phyloP scores from a whole-genome alignment of 2,888 invertebrate genomes.

The Andricus curvator region DNA sequence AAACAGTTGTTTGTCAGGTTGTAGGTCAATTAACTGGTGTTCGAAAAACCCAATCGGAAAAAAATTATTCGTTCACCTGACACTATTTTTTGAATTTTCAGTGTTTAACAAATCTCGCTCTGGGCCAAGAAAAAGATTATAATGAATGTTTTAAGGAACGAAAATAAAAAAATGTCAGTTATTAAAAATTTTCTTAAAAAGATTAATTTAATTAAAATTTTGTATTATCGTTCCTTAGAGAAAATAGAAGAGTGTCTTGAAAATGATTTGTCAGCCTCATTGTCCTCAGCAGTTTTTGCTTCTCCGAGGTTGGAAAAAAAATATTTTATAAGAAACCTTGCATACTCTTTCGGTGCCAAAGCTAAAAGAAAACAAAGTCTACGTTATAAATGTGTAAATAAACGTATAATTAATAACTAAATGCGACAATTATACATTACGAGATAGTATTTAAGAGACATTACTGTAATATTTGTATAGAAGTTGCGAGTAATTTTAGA shows the following conservation, averaged over 20 bases:
- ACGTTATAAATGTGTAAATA: slow-evolving; percentile 70
- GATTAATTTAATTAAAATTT: background rate
- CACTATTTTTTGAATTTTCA: background rate
- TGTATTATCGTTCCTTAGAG: background rate
- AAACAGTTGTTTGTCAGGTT: too few relatives aligned
- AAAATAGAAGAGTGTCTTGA: background rate
- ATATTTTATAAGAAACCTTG: slow-evolving; percentile 51
- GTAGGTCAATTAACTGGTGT: slow-evolving; percentile 39
- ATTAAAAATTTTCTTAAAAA: too few relatives aligned
- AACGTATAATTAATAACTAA: slow-evolving; percentile 59
- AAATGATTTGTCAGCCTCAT: background rate
- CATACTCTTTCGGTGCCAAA: slow-evolving; percentile 62
- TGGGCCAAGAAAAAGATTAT: background rate
- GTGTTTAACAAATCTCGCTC: background rate
- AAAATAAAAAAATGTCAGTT: background rate
- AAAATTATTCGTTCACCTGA: slow-evolving; percentile 14
- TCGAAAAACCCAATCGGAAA: slow-evolving; percentile 14
- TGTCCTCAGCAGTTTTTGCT: slow-evolving; percentile 17
- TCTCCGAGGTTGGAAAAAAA: slow-evolving; percentile 42
- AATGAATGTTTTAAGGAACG: background rate
- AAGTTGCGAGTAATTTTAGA: slow-evolving; percentile 71
- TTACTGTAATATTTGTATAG: slow-evolving; percentile 74
- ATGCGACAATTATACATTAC: slow-evolving; percentile 51
- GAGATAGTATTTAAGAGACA: slow-evolving; percentile 55
- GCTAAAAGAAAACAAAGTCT: slow-evolving; percentile 53